These are phyloP conservation scores for Bombus confusus DNA, from an alignment of 1,140 invertebrate genomes.

Conservation along the genomic window DNA sequence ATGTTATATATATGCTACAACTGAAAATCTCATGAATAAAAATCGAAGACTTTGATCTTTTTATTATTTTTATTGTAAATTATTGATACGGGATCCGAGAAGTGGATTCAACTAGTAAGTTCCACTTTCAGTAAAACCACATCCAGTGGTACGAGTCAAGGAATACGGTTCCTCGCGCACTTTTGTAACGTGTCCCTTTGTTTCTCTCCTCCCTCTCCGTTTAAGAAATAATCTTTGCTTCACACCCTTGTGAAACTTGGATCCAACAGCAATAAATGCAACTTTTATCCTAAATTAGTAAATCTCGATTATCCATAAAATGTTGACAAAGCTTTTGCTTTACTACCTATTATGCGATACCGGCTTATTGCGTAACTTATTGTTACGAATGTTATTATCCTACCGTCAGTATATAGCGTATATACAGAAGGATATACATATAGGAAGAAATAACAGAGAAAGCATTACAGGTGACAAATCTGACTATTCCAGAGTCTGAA, in stretches of 20 bases:
- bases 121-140: too few relatives aligned
- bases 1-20: neutral
- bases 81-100: neutral
- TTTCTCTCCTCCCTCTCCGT: too few relatives aligned
- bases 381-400: too few relatives aligned
- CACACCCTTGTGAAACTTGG: neutral
- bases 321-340: too few relatives aligned
- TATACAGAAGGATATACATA: neutral
- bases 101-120: neutral
- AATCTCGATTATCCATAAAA: too few relatives aligned
- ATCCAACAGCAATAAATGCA: neutral
- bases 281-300: neutral
- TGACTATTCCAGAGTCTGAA: constrained; percentile 60
- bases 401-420: neutral
- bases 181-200: neutral
- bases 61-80: neutral
- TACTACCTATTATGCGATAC: too few relatives aligned
- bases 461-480: constrained; percentile 64
- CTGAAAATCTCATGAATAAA: neutral
- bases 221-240: neutral
- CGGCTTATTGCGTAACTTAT: too few relatives aligned
- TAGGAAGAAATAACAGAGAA: neutral
- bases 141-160: constrained; percentile 2
- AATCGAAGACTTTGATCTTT: neutral
- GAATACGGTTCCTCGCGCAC: neutral